Base-by-base conservation (phyloP, 23 tunicate genomes). In the Oikopleura vanhoeffeni region DNA sequence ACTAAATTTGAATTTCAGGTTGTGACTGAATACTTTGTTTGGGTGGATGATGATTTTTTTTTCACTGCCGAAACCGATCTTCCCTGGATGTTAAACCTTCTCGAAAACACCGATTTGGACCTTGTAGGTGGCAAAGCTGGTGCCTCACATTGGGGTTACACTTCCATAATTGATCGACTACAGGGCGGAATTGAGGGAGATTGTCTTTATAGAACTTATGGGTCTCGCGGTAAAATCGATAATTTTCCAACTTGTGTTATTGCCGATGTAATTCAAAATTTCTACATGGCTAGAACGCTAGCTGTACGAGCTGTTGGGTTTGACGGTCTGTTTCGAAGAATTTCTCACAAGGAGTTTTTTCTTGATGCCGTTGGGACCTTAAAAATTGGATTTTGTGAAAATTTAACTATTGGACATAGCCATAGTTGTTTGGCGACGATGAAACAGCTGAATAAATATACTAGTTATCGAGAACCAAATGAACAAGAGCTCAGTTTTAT, bases 251-350 rank as follows among this genome's bases (percentile, higher is more conserved):
- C 79, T 32, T 71, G 79, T 34, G 33, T 13, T 3, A 24, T 71
- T 3, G 79, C 79, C 33, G 79, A 71, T 71, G 79, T 71, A 24
- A 71, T 71, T 71, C 79, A 71, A 71, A 71, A 71, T 34, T 71
- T 71, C 35, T 71, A 71, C 79, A 28, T 71, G 32, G 79, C 79
- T n/a, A 30, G 79, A 2, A 71, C 79, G 33, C 79, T 71, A 2
- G 27, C 79, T 2, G 3, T 71, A 3, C 79, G 79, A 2, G 27
- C 79, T 34, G 30, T 71, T 34, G 79, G 79, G 34, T 71, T 71
- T n/a, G 79, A 71, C 35, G 79, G 79, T 2, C 2, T 71, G 2
- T 71, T 71, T 34, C 32, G 30, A n/a, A 30, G 79, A 28, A 71
- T 71, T 34, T 13, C 32, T 34, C 79, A 71, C 79, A 71, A 71